Base-by-base conservation (phyloP, 1,140 invertebrate genomes). In the Microplitis mediator region DNA sequence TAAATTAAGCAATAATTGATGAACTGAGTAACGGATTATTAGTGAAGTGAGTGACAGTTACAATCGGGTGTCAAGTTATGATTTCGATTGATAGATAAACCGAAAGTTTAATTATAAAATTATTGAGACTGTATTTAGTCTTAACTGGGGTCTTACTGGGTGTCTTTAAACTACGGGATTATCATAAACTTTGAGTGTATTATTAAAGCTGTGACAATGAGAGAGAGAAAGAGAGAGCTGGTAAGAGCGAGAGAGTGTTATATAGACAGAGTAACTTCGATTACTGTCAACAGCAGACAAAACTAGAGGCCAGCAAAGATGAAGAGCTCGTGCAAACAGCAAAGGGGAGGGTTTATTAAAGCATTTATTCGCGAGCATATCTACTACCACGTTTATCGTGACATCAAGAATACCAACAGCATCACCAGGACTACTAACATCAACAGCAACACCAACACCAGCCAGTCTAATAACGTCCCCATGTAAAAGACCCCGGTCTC, bases 371-470 rank as follows among this genome's bases (percentile, higher is more conserved):
- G 69, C 54, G 74, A 74, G 14, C 72, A 71, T 62, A 77, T 23
- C 23, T 23, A 74, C 51, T 77, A 76, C 64, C 76, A 76, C 69
- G 70, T 80, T 32, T 78, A 78, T 75, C 75, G 76, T 67, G 69
- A 80, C 71, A 77, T 82, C 62, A 78, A 79, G 68, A 77, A 80
- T 74, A 78, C 74, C 61, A 80, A 80, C 23, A n/a, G n/a, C n/a
- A n/a, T n/a, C 71, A 77, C 81, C 62, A 78, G 78, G 68, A 77
- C 79, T 74, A 78, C 74, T 56, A 80, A 80, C 23, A 23, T 2
- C 23, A 23, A 23, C 23, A 23, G 0, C 23, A 23, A 23, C 23
- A 23, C 2, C 23, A 23, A 23, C 23, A 23, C 23, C 23, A 23
- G 23, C 56, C 73, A 63, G 65, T 75, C 77, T 54, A 71, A 80